phyloP scores from a whole-genome alignment of 2,888 invertebrate species.

The Mycogona germanica region DNA sequence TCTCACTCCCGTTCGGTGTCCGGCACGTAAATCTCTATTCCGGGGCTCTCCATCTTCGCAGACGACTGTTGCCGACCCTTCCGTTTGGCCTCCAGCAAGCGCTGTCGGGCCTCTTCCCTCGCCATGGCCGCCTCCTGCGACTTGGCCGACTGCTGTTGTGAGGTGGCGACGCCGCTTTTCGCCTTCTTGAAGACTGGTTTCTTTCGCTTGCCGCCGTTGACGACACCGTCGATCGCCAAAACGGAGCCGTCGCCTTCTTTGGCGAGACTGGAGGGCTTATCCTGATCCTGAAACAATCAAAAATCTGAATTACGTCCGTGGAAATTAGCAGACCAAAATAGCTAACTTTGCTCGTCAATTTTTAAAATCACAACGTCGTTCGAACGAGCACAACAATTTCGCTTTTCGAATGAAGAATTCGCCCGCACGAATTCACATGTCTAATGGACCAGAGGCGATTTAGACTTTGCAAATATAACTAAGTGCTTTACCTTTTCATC shows the following conservation, averaged over 20 bases:
- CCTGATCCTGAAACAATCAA: background rate
- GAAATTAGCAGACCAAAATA: background rate
- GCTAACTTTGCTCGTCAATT: background rate
- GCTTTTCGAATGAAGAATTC: too few species aligned
- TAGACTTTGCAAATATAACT: background rate
- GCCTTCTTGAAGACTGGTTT: constrained; percentile 1
- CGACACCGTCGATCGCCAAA: too few species aligned
- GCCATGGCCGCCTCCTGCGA: constrained; percentile 31
- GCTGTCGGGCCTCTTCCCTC: constrained; percentile 52
- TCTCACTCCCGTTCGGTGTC: too few species aligned
- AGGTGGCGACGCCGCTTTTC: background rate
- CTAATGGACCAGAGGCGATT: background rate
- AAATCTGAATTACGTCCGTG: background rate
- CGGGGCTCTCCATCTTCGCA: constrained; percentile 4
- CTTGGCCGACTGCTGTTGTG: constrained; percentile 20
- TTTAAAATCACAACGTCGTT: too few species aligned
- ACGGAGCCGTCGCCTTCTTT: too few species aligned
- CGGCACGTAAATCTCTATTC: constrained; percentile 15
- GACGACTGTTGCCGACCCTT: constrained; percentile 31
- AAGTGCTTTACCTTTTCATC: constrained; percentile 12
- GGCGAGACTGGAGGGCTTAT: too few species aligned
- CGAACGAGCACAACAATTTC: too few species aligned
- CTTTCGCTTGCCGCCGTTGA: background rate
- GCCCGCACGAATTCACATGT: too few species aligned
- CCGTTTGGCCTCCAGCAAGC: constrained; percentile 63